Evolutionary conservation across 2,797 vertebrate genomes (phyloP).

Genomic region (Prionace glauca): DNA sequence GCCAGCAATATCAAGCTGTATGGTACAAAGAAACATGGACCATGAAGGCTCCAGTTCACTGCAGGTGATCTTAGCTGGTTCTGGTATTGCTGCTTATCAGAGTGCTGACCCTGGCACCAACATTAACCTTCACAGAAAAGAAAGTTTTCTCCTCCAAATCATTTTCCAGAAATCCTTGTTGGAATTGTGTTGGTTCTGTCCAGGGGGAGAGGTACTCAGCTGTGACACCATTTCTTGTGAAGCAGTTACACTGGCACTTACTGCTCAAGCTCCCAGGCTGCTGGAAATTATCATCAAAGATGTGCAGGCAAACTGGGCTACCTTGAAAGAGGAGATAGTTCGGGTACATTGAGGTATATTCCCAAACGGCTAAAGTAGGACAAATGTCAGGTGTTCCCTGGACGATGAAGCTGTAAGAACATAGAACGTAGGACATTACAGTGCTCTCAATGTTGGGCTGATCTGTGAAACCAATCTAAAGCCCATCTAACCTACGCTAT

Average conservation of each 20-base stretch:
- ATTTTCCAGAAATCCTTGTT: no score
- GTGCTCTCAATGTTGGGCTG: no score
- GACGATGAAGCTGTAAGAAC: neutral
- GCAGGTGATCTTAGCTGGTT: neutral
- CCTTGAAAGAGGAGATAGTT: neutral
- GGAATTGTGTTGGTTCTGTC: no score
- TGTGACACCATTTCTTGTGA: no score
- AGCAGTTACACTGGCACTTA: no score
- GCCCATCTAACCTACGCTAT: no score
- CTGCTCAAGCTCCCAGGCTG: no score
- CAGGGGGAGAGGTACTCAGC: no score
- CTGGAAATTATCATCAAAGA: neutral
- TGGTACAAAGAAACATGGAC: neutral
- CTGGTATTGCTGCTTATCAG: neutral
- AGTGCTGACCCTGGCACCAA: no score
- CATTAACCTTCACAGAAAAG: neutral
- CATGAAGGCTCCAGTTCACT: neutral
- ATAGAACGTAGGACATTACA: no score
- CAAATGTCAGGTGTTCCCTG: neutral
- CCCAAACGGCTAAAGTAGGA: neutral
- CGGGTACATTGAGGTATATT: neutral
- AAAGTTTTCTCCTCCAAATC: no score
- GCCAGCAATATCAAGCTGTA: neutral
- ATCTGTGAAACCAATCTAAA: no score
- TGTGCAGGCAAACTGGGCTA: neutral